Evolutionary conservation across 1,140 invertebrate species (phyloP).

Genomic region (Achatina immaculata): DNA sequence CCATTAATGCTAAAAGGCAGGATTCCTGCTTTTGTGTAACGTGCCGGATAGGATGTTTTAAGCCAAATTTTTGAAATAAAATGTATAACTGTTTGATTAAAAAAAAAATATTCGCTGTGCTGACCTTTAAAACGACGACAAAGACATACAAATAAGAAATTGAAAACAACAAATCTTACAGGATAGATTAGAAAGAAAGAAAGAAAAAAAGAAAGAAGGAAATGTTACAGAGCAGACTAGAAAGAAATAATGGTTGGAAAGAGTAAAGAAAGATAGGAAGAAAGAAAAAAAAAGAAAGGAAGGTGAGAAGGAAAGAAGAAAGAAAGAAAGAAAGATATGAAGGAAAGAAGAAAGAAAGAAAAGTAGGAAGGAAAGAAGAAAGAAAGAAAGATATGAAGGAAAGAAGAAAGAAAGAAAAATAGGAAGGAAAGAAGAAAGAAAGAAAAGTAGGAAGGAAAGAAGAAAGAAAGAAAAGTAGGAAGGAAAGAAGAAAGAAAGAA

Average conservation of each 20-base stretch:
- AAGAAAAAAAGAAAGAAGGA: neutral
- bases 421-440: neutral
- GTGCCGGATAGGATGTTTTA: too few species aligned
- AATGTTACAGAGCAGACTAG: neutral
- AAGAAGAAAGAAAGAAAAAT: neutral
- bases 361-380: neutral
- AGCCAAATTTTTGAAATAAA: too few species aligned
- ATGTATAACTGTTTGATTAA: too few species aligned
- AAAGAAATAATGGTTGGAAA: constrained; percentile 15
- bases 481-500: neutral
- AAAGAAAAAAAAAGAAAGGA: neutral
- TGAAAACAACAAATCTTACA: too few species aligned
- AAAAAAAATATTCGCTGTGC: too few species aligned
- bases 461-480: neutral
- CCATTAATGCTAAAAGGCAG: too few species aligned
- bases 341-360: neutral
- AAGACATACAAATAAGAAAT: too few species aligned
- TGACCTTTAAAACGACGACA: too few species aligned
- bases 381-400: neutral
- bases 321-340: neutral
- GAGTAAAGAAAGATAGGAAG: neutral
- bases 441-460: neutral
- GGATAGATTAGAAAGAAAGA: neutral
- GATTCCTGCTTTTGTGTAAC: too few species aligned
- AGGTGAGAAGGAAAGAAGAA: neutral